A percentile compares a stretch with the other conserved stretches of the same genome.
Evolutionary conservation across 53 echinoderm and acorn worm species (phyloP).

Genomic region (Paracentrotus lividus): DNA sequence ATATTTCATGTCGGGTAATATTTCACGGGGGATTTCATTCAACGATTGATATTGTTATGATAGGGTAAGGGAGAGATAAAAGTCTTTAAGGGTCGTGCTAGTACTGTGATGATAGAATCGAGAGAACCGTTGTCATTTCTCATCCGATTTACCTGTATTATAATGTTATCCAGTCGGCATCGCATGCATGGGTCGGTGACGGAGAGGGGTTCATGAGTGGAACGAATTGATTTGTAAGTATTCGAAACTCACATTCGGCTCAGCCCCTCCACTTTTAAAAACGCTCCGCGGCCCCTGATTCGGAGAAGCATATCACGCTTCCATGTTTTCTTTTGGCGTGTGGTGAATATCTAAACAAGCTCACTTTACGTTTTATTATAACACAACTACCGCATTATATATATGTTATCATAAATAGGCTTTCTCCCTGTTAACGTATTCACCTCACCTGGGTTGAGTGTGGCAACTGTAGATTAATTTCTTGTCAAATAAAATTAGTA

Average conservation of each 20-base stretch:
- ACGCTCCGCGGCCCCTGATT: no score
- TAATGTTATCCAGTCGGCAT: neutral
- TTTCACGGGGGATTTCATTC: constrained; percentile 11
- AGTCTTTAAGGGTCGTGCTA: constrained; percentile 43
- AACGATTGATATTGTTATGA: constrained; percentile 53
- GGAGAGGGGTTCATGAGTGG: neutral
- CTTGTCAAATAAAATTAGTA: no score
- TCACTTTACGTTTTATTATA: no score
- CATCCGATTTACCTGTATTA: no score
- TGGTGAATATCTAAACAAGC: neutral
- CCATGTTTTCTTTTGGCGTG: neutral
- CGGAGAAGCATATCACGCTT: neutral
- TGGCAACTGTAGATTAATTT: no score
- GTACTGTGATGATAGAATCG: constrained; percentile 39
- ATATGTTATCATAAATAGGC: no score
- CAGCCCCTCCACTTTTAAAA: no score
- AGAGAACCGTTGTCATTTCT: neutral
- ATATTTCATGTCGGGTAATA: constrained; percentile 37
- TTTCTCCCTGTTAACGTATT: no score
- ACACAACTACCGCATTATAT: no score
- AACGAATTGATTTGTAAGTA: neutral
- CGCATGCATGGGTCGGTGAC: no score
- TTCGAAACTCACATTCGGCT: no score
- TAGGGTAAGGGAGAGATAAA: constrained; percentile 39
- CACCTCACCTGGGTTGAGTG: no score